phyloP scores from a whole-genome alignment of 2,113 vertebrate genomes.

The Stegastes partitus region DNA sequence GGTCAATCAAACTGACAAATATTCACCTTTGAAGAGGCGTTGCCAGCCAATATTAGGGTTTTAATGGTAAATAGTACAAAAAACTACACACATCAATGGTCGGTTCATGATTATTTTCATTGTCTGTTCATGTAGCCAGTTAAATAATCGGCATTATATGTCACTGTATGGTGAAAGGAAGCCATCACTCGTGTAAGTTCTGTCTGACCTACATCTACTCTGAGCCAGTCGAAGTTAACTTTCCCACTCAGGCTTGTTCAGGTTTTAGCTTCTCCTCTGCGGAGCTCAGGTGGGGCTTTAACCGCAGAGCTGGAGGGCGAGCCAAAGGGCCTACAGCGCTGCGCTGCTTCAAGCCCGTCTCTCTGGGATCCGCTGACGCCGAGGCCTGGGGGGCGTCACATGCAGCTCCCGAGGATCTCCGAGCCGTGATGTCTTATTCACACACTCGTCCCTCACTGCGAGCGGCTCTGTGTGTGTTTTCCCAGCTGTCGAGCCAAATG shows the following conservation, averaged over 20 bases:
- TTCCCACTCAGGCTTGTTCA: not conserved
- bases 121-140: not conserved
- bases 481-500: not conserved
- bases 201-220: slow-evolving; percentile 39
- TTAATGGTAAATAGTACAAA: no score
- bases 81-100: no score
- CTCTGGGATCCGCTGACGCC: slow-evolving; percentile 33
- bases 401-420: slow-evolving; percentile 14
- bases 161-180: no score
- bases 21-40: no score
- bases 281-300: not conserved
- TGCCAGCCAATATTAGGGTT: no score
- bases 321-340: slow-evolving; percentile 12
- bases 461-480: not conserved
- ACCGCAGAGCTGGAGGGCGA: slow-evolving; percentile 26
- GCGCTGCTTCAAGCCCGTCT: slow-evolving; percentile 24
- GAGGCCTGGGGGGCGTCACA: slow-evolving; percentile 17
- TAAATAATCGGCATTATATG: no score
- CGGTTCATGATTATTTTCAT: no score
- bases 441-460: slow-evolving; percentile 6
- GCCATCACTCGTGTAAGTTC: no score
- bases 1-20: no score
- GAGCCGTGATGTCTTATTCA: slow-evolving; percentile 60
- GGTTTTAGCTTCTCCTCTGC: not conserved
- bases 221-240: not conserved